phyloP scores from a whole-genome alignment of 1,140 invertebrate species.

The Hermatobates lingyangjiaoensis region DNA sequence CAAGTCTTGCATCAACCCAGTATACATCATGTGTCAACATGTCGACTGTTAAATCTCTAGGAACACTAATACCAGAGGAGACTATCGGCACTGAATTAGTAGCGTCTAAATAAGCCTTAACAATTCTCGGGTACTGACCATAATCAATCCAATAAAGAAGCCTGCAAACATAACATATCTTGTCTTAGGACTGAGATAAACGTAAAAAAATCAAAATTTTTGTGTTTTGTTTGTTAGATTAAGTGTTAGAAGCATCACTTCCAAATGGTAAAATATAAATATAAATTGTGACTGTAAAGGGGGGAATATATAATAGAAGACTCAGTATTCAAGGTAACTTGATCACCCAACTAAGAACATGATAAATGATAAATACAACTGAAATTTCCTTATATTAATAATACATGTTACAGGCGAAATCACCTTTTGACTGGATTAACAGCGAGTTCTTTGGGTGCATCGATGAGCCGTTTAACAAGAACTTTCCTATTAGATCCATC shows the following conservation, averaged over 20 bases:
- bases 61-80: constrained; percentile 73
- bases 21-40: constrained; percentile 87
- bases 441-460: constrained; percentile 80
- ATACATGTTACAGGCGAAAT: neutral
- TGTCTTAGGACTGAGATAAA: too few relatives aligned
- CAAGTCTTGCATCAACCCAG: constrained; percentile 88
- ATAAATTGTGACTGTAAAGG: too few relatives aligned
- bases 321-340: too few relatives aligned
- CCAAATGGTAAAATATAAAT: too few relatives aligned
- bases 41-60: constrained; percentile 84
- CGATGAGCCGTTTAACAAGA: constrained; percentile 76
- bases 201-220: too few relatives aligned
- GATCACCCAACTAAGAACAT: too few relatives aligned
- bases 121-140: constrained; percentile 89
- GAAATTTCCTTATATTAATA: too few relatives aligned
- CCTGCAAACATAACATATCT: constrained; percentile 22
- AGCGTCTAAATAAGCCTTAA: constrained; percentile 75
- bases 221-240: too few relatives aligned
- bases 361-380: too few relatives aligned
- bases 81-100: constrained; percentile 73
- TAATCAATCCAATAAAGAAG: constrained; percentile 95
- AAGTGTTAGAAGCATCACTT: too few relatives aligned
- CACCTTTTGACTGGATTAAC: constrained; percentile 86
- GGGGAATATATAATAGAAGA: too few relatives aligned
- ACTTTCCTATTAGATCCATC: constrained; percentile 84